Evolutionary conservation across 2,797 vertebrate genomes (phyloP).

Genomic region (Tadarida brasiliensis): DNA sequence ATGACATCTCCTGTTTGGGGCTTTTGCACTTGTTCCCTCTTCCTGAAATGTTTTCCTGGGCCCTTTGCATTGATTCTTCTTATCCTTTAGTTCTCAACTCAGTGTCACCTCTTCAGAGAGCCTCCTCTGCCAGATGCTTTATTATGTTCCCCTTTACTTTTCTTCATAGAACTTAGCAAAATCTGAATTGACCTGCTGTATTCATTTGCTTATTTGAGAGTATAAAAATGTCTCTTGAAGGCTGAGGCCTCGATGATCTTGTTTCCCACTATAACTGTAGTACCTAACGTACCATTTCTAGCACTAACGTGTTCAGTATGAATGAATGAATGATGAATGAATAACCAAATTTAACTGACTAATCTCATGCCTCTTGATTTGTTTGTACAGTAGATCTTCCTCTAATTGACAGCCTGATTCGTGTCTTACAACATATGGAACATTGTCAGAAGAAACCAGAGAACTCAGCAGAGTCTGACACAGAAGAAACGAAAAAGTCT

Average conservation of each 20-base stretch:
- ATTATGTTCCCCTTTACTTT: conserved; percentile 8
- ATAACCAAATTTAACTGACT: conserved; percentile 13
- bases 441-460: conserved; percentile 88
- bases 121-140: not conserved
- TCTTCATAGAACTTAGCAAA: not conserved
- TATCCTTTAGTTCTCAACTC: not conserved
- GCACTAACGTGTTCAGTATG: not conserved
- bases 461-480: conserved; percentile 69
- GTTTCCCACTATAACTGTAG: not conserved
- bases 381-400: conserved; percentile 86
- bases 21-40: not conserved
- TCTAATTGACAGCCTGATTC: conserved; percentile 92
- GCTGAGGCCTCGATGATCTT: not conserved
- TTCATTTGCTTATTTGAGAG: conserved; percentile 17
- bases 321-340: not conserved
- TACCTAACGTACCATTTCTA: not conserved
- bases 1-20: not conserved
- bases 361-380: conserved; percentile 63
- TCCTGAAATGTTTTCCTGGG: not conserved
- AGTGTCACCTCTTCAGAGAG: not conserved
- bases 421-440: conserved; percentile 91
- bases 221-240: not conserved
- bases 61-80: not conserved
- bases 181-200: not conserved
- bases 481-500: conserved; percentile 78